Evolutionary conservation across 2,888 invertebrate genomes (phyloP).

Genomic region (Lochmaea crataegi): DNA sequence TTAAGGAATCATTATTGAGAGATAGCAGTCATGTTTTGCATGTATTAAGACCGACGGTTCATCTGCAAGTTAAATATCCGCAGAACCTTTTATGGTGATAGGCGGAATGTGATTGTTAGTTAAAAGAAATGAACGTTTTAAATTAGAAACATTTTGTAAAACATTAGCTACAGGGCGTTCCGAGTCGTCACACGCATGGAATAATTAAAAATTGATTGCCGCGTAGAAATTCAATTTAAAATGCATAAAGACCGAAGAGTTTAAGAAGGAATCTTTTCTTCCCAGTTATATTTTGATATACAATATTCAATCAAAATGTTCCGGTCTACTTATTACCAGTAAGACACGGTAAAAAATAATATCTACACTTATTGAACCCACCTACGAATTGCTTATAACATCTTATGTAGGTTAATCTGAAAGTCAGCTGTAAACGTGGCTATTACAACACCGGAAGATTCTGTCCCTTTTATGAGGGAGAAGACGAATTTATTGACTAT

Average conservation of each 20-base stretch:
- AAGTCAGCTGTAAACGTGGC: not conserved
- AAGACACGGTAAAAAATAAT: not conserved
- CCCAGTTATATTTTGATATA: not conserved
- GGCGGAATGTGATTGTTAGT: not conserved
- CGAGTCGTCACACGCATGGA: not conserved
- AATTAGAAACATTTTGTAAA: not conserved
- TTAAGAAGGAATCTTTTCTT: too few relatives aligned
- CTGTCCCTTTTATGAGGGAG: slow-evolving; percentile 9
- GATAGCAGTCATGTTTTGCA: slow-evolving; percentile 17
- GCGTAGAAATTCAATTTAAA: too few relatives aligned
- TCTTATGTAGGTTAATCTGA: not conserved
- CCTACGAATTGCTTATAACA: not conserved
- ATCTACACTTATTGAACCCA: too few relatives aligned
- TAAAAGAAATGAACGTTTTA: not conserved
- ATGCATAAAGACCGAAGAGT: too few relatives aligned
- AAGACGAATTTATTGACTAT: slow-evolving; percentile 15
- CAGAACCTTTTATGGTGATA: not conserved
- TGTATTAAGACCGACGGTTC: slow-evolving; percentile 1
- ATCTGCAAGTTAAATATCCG: slow-evolving; percentile 18
- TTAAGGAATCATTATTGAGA: slow-evolving; percentile 19
- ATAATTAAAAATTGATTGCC: not conserved
- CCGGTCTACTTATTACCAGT: not conserved
- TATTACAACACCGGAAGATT: slow-evolving; percentile 1
- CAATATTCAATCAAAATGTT: not conserved
- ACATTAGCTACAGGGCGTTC: not conserved